Evolutionary conservation across 2,888 invertebrate genomes (phyloP), one percentile per base, ranked within the genome.

Genomic region (Noctua comes): DNA sequence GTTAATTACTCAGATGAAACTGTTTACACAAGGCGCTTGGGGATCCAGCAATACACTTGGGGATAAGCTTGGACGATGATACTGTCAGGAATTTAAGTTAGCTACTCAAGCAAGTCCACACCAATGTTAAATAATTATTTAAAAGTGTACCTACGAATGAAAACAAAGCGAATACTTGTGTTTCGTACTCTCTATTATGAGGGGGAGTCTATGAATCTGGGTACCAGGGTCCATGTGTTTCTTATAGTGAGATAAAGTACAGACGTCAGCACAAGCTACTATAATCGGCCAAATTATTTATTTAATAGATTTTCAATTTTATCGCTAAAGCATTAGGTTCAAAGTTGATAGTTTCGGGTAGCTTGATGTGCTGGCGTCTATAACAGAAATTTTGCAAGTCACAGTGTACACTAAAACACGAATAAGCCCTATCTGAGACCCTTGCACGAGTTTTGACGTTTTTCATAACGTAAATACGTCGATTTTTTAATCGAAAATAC

Each of bases 241-340:
- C 16, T n/a, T n/a, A 70, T 69, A 73, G 68, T 68, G 54, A 59
- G n/a, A n/a, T n/a, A n/a, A 65, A 59, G 62, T 13, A 69, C 31
- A 48, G 48, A 48, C 18, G 7, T 21, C 16, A 18, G 16, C 16
- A 7, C 48, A 6, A 48, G 18, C 48, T 21, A 7, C n/a, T n/a
- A n/a, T n/a, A n/a, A n/a, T n/a, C n/a, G n/a, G n/a, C n/a, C n/a
- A n/a, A n/a, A n/a, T 48, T 21, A 48, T 16, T 13, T 46, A 16
- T 46, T 1, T 46, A 16, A 18, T 48, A 6, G 1, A 48, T 48
- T 48, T 48, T 48, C 21, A 2, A 48, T 2, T 48, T 18, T 48
- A 48, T 21, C 7, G 21, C 48, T 48, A 18, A 18, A 18, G 5
- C 5, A 16, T 48, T 48, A 48, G 48, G 16, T 48, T 48, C 21